Evolutionary conservation across 2,113 vertebrate species (phyloP).

Genomic region (Cathartes aura): DNA sequence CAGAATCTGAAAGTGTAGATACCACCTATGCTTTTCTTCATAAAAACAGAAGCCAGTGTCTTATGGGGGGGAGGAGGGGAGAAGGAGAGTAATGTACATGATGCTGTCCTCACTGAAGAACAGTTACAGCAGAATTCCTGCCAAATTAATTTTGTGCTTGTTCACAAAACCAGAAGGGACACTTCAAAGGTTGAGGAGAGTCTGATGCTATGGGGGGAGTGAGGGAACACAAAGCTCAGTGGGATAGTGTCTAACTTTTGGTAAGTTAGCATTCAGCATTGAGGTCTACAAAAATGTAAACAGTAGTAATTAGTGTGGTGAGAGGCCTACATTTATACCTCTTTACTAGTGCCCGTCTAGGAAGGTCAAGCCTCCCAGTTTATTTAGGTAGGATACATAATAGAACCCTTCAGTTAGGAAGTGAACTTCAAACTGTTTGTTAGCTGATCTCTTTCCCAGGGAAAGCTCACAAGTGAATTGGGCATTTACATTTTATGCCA

Average conservation of each 20-base stretch:
- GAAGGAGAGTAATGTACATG: neutral
- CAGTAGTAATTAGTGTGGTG: neutral
- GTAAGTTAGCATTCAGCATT: neutral
- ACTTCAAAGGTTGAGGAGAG: neutral
- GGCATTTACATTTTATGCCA: neutral
- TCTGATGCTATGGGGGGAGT: neutral
- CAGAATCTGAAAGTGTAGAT: neutral
- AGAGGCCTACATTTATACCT: neutral
- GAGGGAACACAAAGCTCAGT: neutral
- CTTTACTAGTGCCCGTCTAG: neutral
- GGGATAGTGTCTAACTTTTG: neutral
- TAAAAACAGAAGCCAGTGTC: neutral
- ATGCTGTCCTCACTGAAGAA: neutral
- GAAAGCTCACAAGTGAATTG: neutral
- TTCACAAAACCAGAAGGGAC: neutral
- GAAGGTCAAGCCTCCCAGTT: neutral
- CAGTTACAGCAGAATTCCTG: neutral
- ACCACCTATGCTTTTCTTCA: neutral
- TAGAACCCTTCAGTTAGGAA: neutral
- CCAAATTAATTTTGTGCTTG: neutral
- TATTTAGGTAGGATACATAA: neutral
- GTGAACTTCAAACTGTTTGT: neutral
- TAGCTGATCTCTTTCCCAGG: neutral
- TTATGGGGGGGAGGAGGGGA: neutral
- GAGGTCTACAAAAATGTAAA: neutral